phyloP scores from a whole-genome alignment of 1,140 invertebrate species.

The Lethocerus indicus region DNA sequence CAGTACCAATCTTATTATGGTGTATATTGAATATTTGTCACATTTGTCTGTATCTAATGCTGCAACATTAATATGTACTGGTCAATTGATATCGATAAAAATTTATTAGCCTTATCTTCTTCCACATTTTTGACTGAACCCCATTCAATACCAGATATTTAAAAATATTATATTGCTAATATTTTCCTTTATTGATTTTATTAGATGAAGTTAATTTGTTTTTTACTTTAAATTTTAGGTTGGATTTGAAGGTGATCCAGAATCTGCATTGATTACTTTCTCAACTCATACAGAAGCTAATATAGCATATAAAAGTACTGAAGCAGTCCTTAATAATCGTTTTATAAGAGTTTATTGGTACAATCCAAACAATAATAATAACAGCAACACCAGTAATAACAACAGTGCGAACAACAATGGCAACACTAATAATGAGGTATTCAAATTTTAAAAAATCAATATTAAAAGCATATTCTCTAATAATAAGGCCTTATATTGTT shows the following conservation, averaged over 20 bases:
- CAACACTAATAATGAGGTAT: not conserved
- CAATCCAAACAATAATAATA: conserved; percentile 23
- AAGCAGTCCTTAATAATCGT: conserved; percentile 90
- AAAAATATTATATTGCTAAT: not conserved
- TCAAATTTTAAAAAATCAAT: not conserved
- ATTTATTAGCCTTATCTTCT: too few relatives aligned
- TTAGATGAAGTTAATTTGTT: not conserved
- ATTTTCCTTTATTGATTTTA: not conserved
- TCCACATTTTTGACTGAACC: too few relatives aligned
- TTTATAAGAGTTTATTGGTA: conserved; percentile 76
- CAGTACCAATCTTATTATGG: too few relatives aligned
- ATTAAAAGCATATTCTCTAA: not conserved
- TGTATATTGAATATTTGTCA: too few relatives aligned
- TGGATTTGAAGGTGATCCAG: conserved; percentile 74
- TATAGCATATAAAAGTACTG: conserved; percentile 81
- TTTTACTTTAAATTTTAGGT: conserved; percentile 33
- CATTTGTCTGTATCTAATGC: too few relatives aligned
- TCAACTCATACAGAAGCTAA: conserved; percentile 74
- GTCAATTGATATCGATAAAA: too few relatives aligned
- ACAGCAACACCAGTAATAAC: not conserved
- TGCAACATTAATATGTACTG: too few relatives aligned
- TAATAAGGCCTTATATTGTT: not conserved
- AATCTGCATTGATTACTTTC: conserved; percentile 85
- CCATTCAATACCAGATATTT: not conserved
- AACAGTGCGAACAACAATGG: not conserved